Percentiles rank a stretch among this genome's conserved stretches.
phyloP scores from a whole-genome alignment of 1,140 invertebrate species.

The Andricus grossulariae region DNA sequence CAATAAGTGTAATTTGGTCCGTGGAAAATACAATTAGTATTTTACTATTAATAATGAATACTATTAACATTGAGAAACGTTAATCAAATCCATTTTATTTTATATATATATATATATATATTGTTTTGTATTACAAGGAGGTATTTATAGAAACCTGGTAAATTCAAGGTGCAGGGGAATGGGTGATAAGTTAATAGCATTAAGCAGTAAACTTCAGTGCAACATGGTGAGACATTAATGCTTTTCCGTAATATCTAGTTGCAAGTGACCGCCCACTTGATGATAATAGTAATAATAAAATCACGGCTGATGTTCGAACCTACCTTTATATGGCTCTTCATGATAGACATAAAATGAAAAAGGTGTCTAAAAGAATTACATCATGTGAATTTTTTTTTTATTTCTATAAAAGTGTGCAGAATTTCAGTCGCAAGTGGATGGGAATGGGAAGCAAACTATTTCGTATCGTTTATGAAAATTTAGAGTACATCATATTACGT shows the following conservation, averaged over 20 bases:
- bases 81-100: too few species aligned
- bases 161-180: background rate
- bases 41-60: too few species aligned
- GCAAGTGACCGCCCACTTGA: slow-evolving; percentile 15
- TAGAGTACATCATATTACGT: too few species aligned
- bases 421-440: too few species aligned
- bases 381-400: background rate
- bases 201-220: background rate
- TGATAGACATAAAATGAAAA: background rate
- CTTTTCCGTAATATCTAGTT: slow-evolving; percentile 28
- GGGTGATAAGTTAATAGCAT: slow-evolving; percentile 3
- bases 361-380: background rate
- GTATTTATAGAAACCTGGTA: background rate
- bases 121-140: too few species aligned
- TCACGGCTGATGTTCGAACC: background rate
- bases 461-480: too few species aligned
- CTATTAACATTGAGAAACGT: too few species aligned
- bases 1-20: too few species aligned
- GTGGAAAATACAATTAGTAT: too few species aligned
- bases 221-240: slow-evolving; percentile 10
- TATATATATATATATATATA: too few species aligned
- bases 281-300: slow-evolving; percentile 19
- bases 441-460: too few species aligned
- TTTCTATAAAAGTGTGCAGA: too few species aligned
- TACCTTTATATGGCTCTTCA: slow-evolving; percentile 13